A percentile compares a stretch with the other conserved stretches of the same genome.
phyloP scores from a whole-genome alignment of 2,113 vertebrate species.

The Nycticryphes semicollaris region DNA sequence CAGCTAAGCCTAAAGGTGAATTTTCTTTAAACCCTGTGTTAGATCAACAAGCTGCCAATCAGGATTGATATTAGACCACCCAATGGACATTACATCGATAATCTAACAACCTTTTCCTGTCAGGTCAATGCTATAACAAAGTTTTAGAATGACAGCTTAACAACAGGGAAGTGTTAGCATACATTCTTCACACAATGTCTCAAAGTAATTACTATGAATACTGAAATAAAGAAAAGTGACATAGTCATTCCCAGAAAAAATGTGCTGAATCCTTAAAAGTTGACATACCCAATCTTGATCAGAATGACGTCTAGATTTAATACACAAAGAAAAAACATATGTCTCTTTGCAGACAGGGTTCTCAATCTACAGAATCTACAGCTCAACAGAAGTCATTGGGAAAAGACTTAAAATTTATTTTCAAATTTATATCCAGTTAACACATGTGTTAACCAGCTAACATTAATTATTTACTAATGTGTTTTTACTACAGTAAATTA shows the following conservation, averaged over 20 bases:
- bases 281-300: not conserved
- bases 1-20: not conserved
- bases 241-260: constrained; percentile 39
- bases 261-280: constrained; percentile 19
- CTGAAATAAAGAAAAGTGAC: constrained; percentile 53
- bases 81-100: constrained; percentile 58
- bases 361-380: too few species aligned
- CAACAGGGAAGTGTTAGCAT: constrained; percentile 22
- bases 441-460: not conserved
- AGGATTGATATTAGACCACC: constrained; percentile 31
- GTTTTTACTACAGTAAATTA: not conserved
- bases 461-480: not conserved
- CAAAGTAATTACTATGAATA: constrained; percentile 51
- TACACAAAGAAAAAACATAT: not conserved
- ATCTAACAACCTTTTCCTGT: constrained; percentile 51
- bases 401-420: not conserved
- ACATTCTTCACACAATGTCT: not conserved
- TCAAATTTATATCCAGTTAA: not conserved
- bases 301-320: not conserved
- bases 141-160: constrained; percentile 62
- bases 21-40: not conserved
- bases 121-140: constrained; percentile 61
- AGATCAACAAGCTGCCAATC: constrained; percentile 52
- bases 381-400: not conserved
- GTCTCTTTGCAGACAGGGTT: not conserved